Base-by-base conservation (phyloP, 2,113 vertebrate species). In the Tricholaema leucomelas region DNA sequence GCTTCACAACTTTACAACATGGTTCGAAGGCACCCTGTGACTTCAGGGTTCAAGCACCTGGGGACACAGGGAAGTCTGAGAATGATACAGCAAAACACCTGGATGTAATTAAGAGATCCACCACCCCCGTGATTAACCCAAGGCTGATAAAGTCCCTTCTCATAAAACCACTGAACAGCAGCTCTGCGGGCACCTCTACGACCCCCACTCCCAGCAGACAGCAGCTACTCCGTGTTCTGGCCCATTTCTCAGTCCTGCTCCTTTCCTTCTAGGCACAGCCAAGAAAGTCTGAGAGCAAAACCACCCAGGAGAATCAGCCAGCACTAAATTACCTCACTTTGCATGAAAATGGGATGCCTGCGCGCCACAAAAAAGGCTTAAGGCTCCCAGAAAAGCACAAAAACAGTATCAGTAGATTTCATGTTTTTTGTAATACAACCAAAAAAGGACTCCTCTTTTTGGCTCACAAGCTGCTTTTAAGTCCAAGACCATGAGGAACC, bases 271-370 rank as follows among this genome's bases (percentile, higher is more conserved):
- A 33, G 25, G 35, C 35, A 61, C 21, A 72, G 75, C 33, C 60
- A 59, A 36, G 21, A 75, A 42, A 80, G 14, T 4, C 20, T 61
- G 75, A 17, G 60, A 54, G 67, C 82, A 46, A 33, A 77, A 56
- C 40, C 44, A 76, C 31, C 31, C 65, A 19, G 69, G 81, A 87
- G 78, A 52, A 76, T 19, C 48, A 64, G 75, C 30, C 54, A 85
- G 58, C 89, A 75, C 84, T 81, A 61, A 94, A 91, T 81, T 66
- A 87, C 80, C 59, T 69, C 61, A 38, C 69, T 94, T 92, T 84
- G 65, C 90, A 92, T 88, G 48, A 93, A 82, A 91, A 95, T 58
- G 15, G 79, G 72, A 90, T 81, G 56, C 82, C 27, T 92, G 30
- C 6, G 59, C 76, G 70, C 67, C 66, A 93, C 71, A 77, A 33